Evolutionary conservation across 2,797 vertebrate genomes (phyloP).

Genomic region (Poeciliopsis turneri): DNA sequence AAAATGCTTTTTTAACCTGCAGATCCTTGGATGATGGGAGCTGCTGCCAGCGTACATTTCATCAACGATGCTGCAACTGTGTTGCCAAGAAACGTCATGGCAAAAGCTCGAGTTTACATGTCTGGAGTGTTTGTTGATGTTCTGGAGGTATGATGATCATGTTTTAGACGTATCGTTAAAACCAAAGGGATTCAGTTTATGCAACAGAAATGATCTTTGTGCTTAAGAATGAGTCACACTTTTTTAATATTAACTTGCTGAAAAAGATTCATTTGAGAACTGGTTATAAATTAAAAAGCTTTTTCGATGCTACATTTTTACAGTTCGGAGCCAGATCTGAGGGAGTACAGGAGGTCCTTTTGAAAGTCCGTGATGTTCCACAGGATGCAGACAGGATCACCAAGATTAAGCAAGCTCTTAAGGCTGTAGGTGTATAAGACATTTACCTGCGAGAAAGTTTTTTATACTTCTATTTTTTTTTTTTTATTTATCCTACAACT

Average conservation of each 20-base stretch:
- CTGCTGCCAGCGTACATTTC: conserved; percentile 78
- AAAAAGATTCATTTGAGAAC: neutral
- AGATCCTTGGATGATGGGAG: conserved; percentile 81
- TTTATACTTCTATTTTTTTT: neutral
- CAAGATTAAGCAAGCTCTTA: conserved; percentile 79
- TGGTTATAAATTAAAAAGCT: neutral
- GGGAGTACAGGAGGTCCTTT: conserved; percentile 80
- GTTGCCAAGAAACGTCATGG: conserved; percentile 74
- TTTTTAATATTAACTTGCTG: neutral
- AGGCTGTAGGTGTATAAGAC: conserved; percentile 71
- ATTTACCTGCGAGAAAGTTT: neutral
- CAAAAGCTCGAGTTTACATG: conserved; percentile 79
- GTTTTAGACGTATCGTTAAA: neutral
- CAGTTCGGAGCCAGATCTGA: conserved; percentile 82
- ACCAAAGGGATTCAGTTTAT: neutral
- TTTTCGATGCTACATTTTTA: conserved; percentile 1
- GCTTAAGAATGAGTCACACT: neutral
- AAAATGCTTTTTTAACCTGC: conserved; percentile 21
- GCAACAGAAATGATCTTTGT: neutral
- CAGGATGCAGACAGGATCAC: conserved; percentile 59
- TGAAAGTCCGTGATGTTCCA: conserved; percentile 61
- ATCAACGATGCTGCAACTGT: conserved; percentile 79
- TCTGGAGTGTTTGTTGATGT: conserved; percentile 82
- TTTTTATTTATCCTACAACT: neutral
- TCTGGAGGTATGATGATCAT: conserved; percentile 78